Evolutionary conservation across 2,797 vertebrate species (phyloP).

Genomic region (Paedocypris micromegethes): DNA sequence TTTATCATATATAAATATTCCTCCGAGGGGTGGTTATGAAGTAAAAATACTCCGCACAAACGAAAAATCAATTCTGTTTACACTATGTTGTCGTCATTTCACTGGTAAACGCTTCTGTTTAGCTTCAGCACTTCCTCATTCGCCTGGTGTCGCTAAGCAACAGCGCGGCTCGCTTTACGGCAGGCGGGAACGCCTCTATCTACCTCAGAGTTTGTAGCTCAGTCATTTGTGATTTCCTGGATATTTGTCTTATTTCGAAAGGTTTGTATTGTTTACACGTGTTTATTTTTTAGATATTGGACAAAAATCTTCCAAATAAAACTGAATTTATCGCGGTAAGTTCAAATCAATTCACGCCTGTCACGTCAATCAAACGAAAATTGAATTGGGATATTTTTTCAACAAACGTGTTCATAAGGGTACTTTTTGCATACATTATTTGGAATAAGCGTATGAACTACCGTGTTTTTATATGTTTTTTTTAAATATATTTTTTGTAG

Average conservation of each 20-base stretch:
- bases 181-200: constrained; percentile 37
- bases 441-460: not conserved
- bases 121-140: constrained; percentile 62
- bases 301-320: too few relatives aligned
- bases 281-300: not conserved
- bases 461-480: not conserved
- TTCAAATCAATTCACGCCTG: too few relatives aligned
- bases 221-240: not conserved
- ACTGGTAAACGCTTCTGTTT: constrained; percentile 22
- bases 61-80: not conserved
- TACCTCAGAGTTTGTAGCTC: constrained; percentile 15
- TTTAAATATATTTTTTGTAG: not conserved
- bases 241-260: not conserved
- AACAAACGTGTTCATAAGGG: too few relatives aligned
- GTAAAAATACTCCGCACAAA: not conserved
- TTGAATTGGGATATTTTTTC: too few relatives aligned
- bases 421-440: not conserved
- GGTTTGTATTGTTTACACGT: not conserved
- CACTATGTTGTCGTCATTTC: not conserved
- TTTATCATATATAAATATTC: constrained; percentile 8
- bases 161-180: constrained; percentile 63
- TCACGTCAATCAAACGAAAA: too few relatives aligned
- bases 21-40: not conserved
- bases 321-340: too few relatives aligned
- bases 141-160: constrained; percentile 60